Conservation (phyloP, 2,797 vertebrate species). For the Clarias pachynema region DNA sequence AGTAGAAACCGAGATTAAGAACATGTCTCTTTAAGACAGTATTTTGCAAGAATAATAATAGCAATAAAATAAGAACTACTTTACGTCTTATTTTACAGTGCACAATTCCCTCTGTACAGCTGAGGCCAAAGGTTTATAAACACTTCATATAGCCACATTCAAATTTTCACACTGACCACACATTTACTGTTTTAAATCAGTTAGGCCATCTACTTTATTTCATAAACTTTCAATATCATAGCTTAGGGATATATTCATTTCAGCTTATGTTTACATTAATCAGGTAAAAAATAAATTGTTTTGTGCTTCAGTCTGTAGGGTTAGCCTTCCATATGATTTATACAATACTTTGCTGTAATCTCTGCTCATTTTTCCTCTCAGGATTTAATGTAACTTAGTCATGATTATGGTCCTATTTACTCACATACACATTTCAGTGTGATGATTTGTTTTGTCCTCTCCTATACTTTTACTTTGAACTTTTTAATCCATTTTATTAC, state of each 20-base stretch:
- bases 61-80: background rate
- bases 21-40: constrained; percentile 26
- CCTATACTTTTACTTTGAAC: background rate
- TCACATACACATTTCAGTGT: background rate
- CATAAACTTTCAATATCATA: constrained; percentile 18
- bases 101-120: background rate
- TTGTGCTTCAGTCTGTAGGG: background rate
- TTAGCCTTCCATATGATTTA: background rate
- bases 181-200: background rate
- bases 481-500: background rate
- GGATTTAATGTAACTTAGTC: background rate
- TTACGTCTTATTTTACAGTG: background rate
- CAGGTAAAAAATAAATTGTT: background rate
- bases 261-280: background rate
- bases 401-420: background rate
- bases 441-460: background rate
- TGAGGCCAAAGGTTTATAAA: background rate
- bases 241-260: background rate
- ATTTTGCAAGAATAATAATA: constrained; percentile 52
- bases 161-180: background rate
- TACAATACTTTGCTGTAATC: background rate
- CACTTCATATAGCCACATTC: background rate
- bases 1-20: constrained; percentile 28
- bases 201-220: background rate
- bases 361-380: background rate